These are phyloP conservation scores for Setophaga kirtlandii DNA, from an alignment of 2,113 vertebrate genomes.

Conservation along the genomic window DNA sequence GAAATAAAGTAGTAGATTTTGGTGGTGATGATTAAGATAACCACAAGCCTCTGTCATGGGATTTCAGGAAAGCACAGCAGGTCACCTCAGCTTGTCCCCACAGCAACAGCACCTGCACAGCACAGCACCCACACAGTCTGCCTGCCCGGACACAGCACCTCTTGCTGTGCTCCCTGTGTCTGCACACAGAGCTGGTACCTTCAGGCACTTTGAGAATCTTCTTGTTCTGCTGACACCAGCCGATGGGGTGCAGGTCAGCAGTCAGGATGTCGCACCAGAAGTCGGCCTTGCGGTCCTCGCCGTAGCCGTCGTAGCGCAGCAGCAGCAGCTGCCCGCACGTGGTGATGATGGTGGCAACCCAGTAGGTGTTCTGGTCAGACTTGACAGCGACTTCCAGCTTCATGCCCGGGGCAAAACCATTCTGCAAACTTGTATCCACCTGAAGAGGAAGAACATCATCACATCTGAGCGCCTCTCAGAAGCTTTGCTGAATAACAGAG, in stretches of 20 bases:
- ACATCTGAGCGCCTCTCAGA: background rate
- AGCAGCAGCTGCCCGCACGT: constrained; percentile 95
- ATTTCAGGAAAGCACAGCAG: background rate
- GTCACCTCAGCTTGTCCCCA: background rate
- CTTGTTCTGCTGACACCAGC: constrained; percentile 92
- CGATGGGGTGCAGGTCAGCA: constrained; percentile 89
- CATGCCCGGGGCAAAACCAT: constrained; percentile 95
- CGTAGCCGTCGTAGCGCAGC: constrained; percentile 92
- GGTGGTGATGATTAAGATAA: background rate
- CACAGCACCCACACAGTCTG: background rate
- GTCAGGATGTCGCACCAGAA: constrained; percentile 98
- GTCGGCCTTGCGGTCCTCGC: constrained; percentile 92
- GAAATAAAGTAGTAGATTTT: background rate
- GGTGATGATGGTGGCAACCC: constrained; percentile 95
- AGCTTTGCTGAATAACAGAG: too few relatives aligned
- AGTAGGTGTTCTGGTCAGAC: constrained; percentile 87
- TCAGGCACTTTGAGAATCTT: constrained; percentile 90
- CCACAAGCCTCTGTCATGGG: background rate
- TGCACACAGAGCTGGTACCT: constrained; percentile 74
- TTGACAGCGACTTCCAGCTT: constrained; percentile 91
- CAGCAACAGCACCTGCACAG: background rate
- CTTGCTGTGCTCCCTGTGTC: background rate
- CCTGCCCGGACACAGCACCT: background rate
- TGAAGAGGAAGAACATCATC: constrained; percentile 43
- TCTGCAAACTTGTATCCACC: constrained; percentile 95